A percentile compares a stretch with the other conserved stretches of the same genome.
phyloP scores from a whole-genome alignment of 2,888 invertebrate genomes.

The Parochlus steinenii region DNA sequence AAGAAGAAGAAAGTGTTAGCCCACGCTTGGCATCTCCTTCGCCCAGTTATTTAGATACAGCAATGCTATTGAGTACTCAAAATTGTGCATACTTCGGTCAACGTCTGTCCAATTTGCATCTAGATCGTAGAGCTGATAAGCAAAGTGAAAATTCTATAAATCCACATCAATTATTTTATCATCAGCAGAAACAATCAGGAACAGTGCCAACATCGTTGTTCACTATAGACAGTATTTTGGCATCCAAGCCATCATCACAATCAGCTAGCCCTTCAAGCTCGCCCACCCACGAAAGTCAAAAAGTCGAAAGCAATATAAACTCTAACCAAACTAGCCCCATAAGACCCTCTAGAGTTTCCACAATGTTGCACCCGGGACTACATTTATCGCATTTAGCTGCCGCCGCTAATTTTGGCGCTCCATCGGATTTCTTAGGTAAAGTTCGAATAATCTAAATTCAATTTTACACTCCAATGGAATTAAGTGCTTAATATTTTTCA shows the following conservation, averaged over 20 bases:
- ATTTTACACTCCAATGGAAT: too few relatives aligned
- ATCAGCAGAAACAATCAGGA: constrained; percentile 29
- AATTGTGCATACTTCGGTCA: constrained; percentile 10
- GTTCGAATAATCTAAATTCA: too few relatives aligned
- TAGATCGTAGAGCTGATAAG: constrained; percentile 5
- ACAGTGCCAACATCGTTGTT: constrained; percentile 46
- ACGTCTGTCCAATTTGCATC: not conserved
- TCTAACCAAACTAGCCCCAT: constrained; percentile 25
- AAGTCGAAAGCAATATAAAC: constrained; percentile 5
- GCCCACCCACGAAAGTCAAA: constrained; percentile 30
- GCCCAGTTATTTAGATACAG: constrained; percentile 5
- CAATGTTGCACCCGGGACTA: constrained; percentile 34
- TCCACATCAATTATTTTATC: constrained; percentile 12
- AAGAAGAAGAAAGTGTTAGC: constrained; percentile 13
- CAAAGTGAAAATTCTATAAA: constrained; percentile 9
- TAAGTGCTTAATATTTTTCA: too few relatives aligned
- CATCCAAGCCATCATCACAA: constrained; percentile 41
- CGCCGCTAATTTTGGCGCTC: constrained; percentile 47
- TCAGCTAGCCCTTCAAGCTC: constrained; percentile 37
- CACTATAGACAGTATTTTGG: constrained; percentile 75
- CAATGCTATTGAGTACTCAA: constrained; percentile 9
- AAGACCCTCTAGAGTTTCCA: constrained; percentile 28
- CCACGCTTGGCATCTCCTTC: constrained; percentile 12
- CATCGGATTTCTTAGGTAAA: constrained; percentile 69
- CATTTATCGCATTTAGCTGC: constrained; percentile 46